phyloP scores from a whole-genome alignment of 2,888 invertebrate species.

The Rotaria socialis region DNA sequence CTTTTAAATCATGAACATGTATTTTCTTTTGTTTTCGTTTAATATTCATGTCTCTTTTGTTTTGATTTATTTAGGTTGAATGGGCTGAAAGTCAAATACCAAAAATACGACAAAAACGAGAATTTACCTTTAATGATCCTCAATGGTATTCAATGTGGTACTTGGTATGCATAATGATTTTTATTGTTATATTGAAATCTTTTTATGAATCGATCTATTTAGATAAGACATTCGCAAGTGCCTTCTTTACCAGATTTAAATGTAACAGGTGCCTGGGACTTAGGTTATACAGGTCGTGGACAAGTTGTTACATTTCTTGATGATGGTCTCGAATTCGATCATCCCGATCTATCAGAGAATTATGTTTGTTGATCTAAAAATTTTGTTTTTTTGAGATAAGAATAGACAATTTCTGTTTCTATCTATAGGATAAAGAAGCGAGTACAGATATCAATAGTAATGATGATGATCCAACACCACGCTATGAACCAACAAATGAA shows the following conservation, averaged over 20 bases:
- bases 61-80: background rate
- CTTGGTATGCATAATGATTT: background rate
- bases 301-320: constrained; percentile 42
- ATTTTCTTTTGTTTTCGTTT: background rate
- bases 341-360: constrained; percentile 44
- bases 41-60: background rate
- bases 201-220: background rate
- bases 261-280: constrained; percentile 42
- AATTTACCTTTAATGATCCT: constrained; percentile 18
- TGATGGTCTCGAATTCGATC: constrained; percentile 45
- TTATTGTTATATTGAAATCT: background rate
- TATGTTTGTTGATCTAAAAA: background rate
- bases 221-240: background rate
- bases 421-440: constrained; percentile 14
- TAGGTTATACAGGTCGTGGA: constrained; percentile 46
- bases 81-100: constrained; percentile 18
- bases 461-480: constrained; percentile 42
- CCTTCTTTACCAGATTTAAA: constrained; percentile 30
- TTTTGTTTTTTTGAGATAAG: background rate
- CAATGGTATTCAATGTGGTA: constrained; percentile 23
- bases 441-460: constrained; percentile 39
- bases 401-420: background rate
- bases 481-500: constrained; percentile 29
- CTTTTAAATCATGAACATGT: background rate
- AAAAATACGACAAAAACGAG: background rate